Conservation (phyloP, 2,888 invertebrate species). For the Sisyra terminalis region DNA sequence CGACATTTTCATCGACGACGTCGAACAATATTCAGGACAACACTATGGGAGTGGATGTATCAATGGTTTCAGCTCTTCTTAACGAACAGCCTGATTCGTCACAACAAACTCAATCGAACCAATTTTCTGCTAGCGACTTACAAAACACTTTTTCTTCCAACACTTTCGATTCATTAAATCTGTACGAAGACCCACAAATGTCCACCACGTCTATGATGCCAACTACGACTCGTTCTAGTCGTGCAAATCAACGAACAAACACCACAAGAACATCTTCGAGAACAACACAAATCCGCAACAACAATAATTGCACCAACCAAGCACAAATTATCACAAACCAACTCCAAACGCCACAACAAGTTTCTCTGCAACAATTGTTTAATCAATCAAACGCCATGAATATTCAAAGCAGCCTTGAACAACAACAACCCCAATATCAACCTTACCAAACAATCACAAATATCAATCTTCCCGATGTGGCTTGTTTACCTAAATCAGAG, state of each 20-base stretch:
- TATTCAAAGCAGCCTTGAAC: too few relatives aligned
- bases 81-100: too few relatives aligned
- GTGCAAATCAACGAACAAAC: slow-evolving; percentile 15
- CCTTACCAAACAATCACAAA: slow-evolving; percentile 16
- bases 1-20: slow-evolving; percentile 11
- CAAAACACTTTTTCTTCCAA: too few relatives aligned
- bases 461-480: too few relatives aligned
- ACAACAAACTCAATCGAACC: too few relatives aligned
- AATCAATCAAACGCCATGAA: slow-evolving; percentile 9
- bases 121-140: too few relatives aligned
- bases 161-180: too few relatives aligned
- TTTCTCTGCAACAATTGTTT: slow-evolving; percentile 15
- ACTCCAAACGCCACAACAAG: slow-evolving; percentile 14
- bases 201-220: slow-evolving; percentile 6
- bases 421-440: slow-evolving; percentile 14
- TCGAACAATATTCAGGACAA: slow-evolving; percentile 4
- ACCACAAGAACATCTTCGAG: slow-evolving; percentile 12
- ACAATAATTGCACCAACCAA: slow-evolving; percentile 14
- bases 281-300: slow-evolving; percentile 17
- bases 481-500: slow-evolving; percentile 14
- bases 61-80: too few relatives aligned
- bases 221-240: slow-evolving; percentile 11
- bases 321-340: slow-evolving; percentile 16
- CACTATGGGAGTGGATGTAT: too few relatives aligned
- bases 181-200: too few relatives aligned